Base-by-base conservation (phyloP, 2,797 vertebrate species). In the Anisognathus igniventris region DNA sequence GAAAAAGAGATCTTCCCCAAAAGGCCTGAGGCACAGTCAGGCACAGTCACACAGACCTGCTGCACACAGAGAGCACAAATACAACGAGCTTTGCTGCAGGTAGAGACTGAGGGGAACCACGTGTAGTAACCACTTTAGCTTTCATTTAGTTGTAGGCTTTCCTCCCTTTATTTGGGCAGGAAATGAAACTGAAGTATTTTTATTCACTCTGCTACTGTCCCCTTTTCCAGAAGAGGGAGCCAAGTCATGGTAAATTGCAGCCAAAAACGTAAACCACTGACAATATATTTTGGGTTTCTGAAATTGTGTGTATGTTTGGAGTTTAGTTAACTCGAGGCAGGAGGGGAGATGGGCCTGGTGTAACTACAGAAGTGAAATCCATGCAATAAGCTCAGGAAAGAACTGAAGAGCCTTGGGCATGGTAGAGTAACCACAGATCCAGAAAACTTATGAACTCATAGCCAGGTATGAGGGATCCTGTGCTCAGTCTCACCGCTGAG, bases 181-280 rank as follows among this genome's bases (percentile, higher is more conserved):
- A 62, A 90, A 74, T 14, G 9, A 86, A 93, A 92, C 45, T n/a
- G 4, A 76, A 70, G 13, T 37, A 10, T 51, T 86, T 86, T 75
- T 72, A 70, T 56, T 86, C 54, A 10, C 16, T 90, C 84, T 91
- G 95, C 88, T 92, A 72, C 77, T 33, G 90, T 66, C 28, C 28
- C 84, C 25, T 3, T 66, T 92, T 93, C 92, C 95, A 94, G 95
- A 95, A 96, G 94, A 94, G 89, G 91, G 89, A 96, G 96, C 78
- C 95, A 91, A 83, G 84, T 8, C 35, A 37, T 21, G 81, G 50
- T 8, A 73, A 89, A 80, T 71, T 4, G 23, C 57, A 77, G 71
- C 50, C 88, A 76, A 88, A 95, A 88, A n/a, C 17, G 35, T 27
- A 54, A 85, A 31, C 31, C 23, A 28, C 17, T 78, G 35, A 53